phyloP scores from a whole-genome alignment of 2,797 vertebrate genomes.

The Sebastes minor region DNA sequence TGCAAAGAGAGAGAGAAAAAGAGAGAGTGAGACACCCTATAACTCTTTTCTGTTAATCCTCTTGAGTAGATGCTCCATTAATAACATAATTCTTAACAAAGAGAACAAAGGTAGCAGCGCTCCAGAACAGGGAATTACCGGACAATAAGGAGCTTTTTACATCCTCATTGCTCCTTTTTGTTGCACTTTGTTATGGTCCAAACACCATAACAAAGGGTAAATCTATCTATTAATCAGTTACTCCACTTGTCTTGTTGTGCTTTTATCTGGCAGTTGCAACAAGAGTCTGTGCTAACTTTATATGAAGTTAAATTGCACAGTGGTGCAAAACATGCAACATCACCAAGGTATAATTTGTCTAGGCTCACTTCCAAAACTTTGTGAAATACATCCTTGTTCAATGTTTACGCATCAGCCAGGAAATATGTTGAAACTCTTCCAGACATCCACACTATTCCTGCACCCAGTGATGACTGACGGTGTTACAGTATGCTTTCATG shows the following conservation, averaged over 20 bases:
- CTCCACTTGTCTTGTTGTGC: not conserved
- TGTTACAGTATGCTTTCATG: not conserved
- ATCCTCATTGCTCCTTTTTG: constrained; percentile 56
- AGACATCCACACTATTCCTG: not conserved
- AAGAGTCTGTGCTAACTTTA: not conserved
- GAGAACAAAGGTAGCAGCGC: not conserved
- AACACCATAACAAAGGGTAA: not conserved
- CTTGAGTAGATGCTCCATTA: not conserved
- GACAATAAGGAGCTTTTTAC: not conserved
- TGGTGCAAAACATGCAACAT: not conserved
- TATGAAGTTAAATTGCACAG: not conserved
- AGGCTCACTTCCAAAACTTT: not conserved
- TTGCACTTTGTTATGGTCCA: not conserved
- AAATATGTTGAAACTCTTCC: not conserved
- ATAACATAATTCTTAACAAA: not conserved
- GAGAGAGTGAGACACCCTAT: not conserved
- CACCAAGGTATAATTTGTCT: not conserved
- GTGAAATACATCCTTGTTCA: not conserved
- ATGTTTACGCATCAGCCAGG: not conserved
- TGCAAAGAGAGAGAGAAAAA: constrained; percentile 41
- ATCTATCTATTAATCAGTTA: no score
- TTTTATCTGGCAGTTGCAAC: not conserved
- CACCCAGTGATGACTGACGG: not conserved
- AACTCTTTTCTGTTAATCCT: not conserved
- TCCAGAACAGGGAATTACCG: constrained; percentile 29